Evolutionary conservation across 2,888 invertebrate species (phyloP).

Genomic region (Nymphalis polychloros): DNA sequence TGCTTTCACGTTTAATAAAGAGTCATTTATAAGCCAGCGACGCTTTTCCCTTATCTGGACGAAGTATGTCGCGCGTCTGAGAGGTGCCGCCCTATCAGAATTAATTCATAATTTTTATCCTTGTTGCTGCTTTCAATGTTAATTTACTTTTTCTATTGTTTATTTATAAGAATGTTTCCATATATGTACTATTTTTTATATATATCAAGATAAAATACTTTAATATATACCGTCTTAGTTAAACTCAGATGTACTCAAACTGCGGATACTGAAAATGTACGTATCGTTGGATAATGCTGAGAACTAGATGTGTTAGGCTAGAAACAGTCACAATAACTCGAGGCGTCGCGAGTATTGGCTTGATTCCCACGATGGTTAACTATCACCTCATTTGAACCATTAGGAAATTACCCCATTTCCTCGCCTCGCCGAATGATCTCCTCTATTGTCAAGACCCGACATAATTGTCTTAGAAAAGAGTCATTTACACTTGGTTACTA

Average conservation of each 20-base stretch:
- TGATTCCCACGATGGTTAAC: conserved; percentile 67
- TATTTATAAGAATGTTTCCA: conserved; percentile 23
- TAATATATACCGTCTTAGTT: background rate
- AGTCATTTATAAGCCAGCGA: conserved; percentile 80
- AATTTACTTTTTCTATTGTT: conserved; percentile 28
- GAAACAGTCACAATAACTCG: conserved; percentile 35
- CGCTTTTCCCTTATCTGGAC: conserved; percentile 79
- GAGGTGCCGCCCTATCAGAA: conserved; percentile 79
- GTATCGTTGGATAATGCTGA: conserved; percentile 15
- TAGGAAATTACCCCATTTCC: conserved; percentile 66
- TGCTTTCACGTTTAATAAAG: conserved; percentile 82
- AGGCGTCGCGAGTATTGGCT: conserved; percentile 52
- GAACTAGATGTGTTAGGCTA: conserved; percentile 18
- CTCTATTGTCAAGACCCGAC: conserved; percentile 52
- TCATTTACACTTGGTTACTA: conserved; percentile 19
- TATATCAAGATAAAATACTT: background rate
- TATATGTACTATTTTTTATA: background rate
- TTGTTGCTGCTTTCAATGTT: conserved; percentile 43
- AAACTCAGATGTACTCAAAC: background rate
- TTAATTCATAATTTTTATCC: conserved; percentile 81
- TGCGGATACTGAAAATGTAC: conserved; percentile 13
- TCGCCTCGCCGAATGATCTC: conserved; percentile 56
- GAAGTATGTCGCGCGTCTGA: conserved; percentile 78
- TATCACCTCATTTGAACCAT: conserved; percentile 67
- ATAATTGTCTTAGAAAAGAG: conserved; percentile 31